phyloP scores from a whole-genome alignment of 2,797 vertebrate species.

The Tiaroga cobitis region DNA sequence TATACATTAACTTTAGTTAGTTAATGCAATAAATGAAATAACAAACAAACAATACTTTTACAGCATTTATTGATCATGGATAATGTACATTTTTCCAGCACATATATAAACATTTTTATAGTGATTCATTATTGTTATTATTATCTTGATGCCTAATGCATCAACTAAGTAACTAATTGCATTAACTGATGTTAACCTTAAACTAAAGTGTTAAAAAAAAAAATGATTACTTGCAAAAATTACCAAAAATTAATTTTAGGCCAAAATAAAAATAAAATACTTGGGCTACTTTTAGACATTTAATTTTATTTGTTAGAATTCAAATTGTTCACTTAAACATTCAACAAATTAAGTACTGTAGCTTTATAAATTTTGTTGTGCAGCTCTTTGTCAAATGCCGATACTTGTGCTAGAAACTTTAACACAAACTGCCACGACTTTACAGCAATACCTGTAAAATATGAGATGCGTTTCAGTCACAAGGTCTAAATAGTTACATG shows the following conservation, averaged over 20 bases:
- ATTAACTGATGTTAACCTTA: background rate
- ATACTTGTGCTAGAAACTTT: background rate
- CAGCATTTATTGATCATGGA: background rate
- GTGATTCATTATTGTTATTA: background rate
- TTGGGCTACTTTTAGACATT: background rate
- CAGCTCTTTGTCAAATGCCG: background rate
- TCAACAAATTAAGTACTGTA: background rate
- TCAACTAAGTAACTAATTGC: background rate
- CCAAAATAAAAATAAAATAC: background rate
- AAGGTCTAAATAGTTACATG: slow-evolving; percentile 7
- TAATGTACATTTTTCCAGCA: background rate
- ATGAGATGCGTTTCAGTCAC: background rate
- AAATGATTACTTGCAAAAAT: background rate
- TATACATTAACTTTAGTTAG: slow-evolving; percentile 9
- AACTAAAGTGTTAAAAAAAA: background rate
- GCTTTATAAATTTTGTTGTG: background rate
- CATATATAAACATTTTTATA: background rate
- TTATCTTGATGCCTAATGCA: too few species aligned
- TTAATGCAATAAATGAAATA: background rate
- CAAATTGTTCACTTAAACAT: background rate
- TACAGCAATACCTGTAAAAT: slow-evolving; percentile 12
- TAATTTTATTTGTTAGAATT: background rate
- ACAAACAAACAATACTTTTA: background rate
- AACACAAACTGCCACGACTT: slow-evolving; percentile 1
- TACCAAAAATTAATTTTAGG: background rate